These are phyloP conservation scores for Hyles lineata DNA, from an alignment of 2,888 invertebrate genomes.

Conservation along the genomic window DNA sequence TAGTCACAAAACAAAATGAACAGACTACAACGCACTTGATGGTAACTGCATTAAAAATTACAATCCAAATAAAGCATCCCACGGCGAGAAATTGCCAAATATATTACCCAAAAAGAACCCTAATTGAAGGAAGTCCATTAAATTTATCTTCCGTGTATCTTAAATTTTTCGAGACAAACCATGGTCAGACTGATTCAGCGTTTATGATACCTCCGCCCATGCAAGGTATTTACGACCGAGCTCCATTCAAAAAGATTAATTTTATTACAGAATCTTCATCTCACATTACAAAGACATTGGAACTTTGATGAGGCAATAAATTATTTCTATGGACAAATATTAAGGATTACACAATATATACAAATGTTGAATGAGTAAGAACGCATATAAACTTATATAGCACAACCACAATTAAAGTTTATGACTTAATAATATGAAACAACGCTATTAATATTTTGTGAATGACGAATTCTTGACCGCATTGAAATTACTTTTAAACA, in stretches of 20 bases:
- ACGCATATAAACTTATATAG: background rate
- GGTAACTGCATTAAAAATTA: too few species aligned
- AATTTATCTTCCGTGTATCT: too few species aligned
- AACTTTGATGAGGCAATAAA: background rate
- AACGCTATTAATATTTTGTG: background rate
- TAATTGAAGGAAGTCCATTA: too few species aligned
- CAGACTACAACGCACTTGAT: too few species aligned
- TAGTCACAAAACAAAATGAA: too few species aligned
- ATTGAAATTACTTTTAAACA: too few species aligned
- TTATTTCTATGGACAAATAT: background rate
- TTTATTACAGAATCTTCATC: constrained; percentile 14
- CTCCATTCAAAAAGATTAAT: background rate
- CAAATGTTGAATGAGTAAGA: background rate
- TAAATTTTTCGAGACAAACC: background rate
- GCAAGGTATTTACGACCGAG: background rate
- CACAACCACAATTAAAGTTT: background rate
- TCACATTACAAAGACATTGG: constrained; percentile 6
- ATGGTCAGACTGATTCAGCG: constrained; percentile 6
- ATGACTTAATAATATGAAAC: background rate
- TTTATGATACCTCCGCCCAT: constrained; percentile 8
- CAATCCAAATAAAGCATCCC: too few species aligned
- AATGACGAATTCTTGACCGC: too few species aligned
- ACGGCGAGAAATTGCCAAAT: too few species aligned
- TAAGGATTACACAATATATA: background rate
- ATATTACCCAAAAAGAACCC: too few species aligned